These are phyloP conservation scores for Leptoclinus maculatus DNA, from an alignment of 2,797 vertebrate genomes.

Conservation along the genomic window DNA sequence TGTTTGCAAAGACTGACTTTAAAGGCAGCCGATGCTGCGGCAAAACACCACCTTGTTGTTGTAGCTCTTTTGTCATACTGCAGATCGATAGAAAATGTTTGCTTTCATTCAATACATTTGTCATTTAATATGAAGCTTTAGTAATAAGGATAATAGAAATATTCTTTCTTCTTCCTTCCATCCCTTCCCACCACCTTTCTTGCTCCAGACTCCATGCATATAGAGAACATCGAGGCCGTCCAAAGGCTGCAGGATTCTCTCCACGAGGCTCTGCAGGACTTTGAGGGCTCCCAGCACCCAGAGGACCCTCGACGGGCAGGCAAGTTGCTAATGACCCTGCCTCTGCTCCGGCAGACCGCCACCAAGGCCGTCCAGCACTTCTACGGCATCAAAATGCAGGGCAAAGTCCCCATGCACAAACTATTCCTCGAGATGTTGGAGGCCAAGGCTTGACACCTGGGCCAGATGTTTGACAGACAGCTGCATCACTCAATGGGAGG, in stretches of 20 bases:
- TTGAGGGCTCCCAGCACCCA: slow-evolving; percentile 90
- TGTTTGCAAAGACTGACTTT: slow-evolving; percentile 61
- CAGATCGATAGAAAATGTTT: slow-evolving; percentile 15
- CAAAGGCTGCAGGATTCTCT: slow-evolving; percentile 95
- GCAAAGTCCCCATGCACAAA: slow-evolving; percentile 99
- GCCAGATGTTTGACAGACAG: slow-evolving; percentile 87
- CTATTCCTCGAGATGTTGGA: slow-evolving; percentile 99
- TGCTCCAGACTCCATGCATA: slow-evolving; percentile 91
- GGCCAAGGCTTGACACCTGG: slow-evolving; percentile 90
- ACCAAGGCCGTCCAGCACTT: slow-evolving; percentile 97
- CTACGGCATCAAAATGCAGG: slow-evolving; percentile 97
- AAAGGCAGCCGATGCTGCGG: slow-evolving; percentile 41
- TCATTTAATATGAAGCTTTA: background rate
- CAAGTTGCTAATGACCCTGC: slow-evolving; percentile 97
- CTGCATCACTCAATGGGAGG: slow-evolving; percentile 79
- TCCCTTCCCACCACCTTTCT: background rate
- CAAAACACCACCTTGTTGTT: slow-evolving; percentile 17
- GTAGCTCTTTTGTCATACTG: background rate
- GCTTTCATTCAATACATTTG: background rate
- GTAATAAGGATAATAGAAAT: background rate
- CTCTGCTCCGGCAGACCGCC: slow-evolving; percentile 95
- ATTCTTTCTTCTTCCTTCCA: background rate
- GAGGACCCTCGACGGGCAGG: slow-evolving; percentile 95
- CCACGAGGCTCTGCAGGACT: slow-evolving; percentile 95
- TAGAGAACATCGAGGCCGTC: slow-evolving; percentile 92